Conservation (phyloP, 2,113 vertebrate genomes). For the Sprattus sprattus region DNA sequence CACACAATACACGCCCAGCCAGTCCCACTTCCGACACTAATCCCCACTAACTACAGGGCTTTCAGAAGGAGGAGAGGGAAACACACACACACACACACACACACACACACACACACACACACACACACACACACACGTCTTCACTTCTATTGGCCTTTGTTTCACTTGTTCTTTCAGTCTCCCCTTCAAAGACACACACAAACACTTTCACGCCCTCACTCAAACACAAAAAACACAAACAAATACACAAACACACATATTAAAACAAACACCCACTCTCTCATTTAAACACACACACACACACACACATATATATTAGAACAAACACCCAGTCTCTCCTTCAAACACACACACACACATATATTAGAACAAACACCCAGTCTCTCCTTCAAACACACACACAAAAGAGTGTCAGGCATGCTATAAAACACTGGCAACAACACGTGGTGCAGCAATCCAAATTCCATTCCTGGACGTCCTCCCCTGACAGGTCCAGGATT, state of each 20-base stretch:
- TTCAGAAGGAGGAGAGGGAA: neutral
- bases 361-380: neutral
- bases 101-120: neutral
- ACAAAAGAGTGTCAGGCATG: neutral
- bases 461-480: neutral
- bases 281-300: neutral
- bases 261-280: too few relatives aligned
- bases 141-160: neutral
- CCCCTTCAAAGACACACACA: neutral
- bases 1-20: neutral
- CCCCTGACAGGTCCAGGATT: neutral
- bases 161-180: neutral
- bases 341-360: neutral
- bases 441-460: neutral
- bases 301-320: neutral
- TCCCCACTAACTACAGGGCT: neutral
- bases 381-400: neutral
- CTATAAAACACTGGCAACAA: neutral
- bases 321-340: too few relatives aligned
- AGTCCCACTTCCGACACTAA: neutral
- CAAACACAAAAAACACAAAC: too few relatives aligned
- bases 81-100: slow-evolving; percentile 5
- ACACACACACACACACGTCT: neutral
- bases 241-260: neutral
- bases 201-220: neutral